Conservation (phyloP, 2,888 invertebrate species). For the Phragmatobia fuliginosa region DNA sequence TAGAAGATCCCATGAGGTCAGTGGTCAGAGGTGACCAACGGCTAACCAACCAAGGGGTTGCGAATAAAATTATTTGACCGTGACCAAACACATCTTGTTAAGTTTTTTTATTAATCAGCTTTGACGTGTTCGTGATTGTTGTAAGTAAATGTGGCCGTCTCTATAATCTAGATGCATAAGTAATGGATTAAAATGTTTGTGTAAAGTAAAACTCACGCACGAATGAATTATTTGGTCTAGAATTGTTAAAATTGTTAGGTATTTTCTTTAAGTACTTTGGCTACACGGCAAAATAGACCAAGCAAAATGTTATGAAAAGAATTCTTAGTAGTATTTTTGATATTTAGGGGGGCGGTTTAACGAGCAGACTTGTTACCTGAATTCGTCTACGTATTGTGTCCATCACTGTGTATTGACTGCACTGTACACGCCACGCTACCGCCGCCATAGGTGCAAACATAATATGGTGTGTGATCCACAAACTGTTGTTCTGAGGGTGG, state of each 20-base stretch:
- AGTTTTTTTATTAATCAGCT: constrained; percentile 11
- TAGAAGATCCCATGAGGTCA: constrained; percentile 78
- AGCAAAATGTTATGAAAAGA: not conserved
- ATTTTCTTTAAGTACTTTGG: not conserved
- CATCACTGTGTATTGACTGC: too few species aligned
- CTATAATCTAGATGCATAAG: constrained; percentile 18
- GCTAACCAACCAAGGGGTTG: constrained; percentile 70
- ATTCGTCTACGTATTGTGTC: too few species aligned
- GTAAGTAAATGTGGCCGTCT: constrained; percentile 15
- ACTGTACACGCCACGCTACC: too few species aligned
- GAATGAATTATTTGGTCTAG: constrained; percentile 14
- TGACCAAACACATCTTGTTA: constrained; percentile 42
- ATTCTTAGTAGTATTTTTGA: not conserved
- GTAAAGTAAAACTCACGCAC: constrained; percentile 20
- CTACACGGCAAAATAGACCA: not conserved
- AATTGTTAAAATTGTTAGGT: constrained; percentile 7
- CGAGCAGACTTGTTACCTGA: not conserved
- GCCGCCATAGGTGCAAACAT: too few species aligned
- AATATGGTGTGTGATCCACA: too few species aligned
- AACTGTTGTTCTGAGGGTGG: too few species aligned
- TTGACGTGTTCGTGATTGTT: constrained; percentile 22
- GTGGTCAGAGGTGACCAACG: constrained; percentile 83
- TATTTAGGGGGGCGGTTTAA: not conserved
- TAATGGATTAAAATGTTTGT: constrained; percentile 19
- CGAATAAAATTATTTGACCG: constrained; percentile 70